Evolutionary conservation across 2,888 invertebrate genomes (phyloP), one percentile per base, ranked within the genome.

Genomic region (Tortrix viridana): DNA sequence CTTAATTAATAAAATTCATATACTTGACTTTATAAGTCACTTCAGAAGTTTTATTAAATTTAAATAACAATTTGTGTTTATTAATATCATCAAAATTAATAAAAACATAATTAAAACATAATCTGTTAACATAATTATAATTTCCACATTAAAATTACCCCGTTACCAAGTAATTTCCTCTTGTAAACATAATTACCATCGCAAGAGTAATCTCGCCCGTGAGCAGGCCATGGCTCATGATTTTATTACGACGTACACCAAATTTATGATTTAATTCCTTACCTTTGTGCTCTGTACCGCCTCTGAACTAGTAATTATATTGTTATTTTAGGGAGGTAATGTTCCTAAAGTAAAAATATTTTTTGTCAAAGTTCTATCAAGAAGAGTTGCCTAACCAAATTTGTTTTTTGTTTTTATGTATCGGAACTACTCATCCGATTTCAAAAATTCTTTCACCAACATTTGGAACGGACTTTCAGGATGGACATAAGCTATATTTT

Each of bases 201-300:
- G 57, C 50, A 48, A 9, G 47, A 53, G 47, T 69, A 71, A 74
- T 74, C 67, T 69, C 54, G 49, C 44, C 38, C 66, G 63, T 69
- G 65, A 67, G 65, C 66, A 59, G 49, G 55, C 70, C 66, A 69
- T 67, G 46, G 56, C 18, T 52, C 32, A 38, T 63, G 53, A 66
- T 66, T 66, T 60, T 60, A 68, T 72, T 71, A 70, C 66, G 67
- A 67, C 69, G 63, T 60, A 60, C 66, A 72, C 66, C 66, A 73
- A 69, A 71, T 74, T 70, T 69, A 68, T 56, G 65, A 65, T 67
- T 69, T 62, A 66, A 54, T 62, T 54, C 49, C 43, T 69, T 68
- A 69, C 71, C 69, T 70, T 48, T 59, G 53, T 60, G 54, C 67
- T 66, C 18, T 14, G n/a, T 19, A 69, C 12, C 16, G 14, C n/a